These are phyloP conservation scores for Hirundichthys speculiger DNA, from an alignment of 2,113 vertebrate genomes.

Conservation along the genomic window DNA sequence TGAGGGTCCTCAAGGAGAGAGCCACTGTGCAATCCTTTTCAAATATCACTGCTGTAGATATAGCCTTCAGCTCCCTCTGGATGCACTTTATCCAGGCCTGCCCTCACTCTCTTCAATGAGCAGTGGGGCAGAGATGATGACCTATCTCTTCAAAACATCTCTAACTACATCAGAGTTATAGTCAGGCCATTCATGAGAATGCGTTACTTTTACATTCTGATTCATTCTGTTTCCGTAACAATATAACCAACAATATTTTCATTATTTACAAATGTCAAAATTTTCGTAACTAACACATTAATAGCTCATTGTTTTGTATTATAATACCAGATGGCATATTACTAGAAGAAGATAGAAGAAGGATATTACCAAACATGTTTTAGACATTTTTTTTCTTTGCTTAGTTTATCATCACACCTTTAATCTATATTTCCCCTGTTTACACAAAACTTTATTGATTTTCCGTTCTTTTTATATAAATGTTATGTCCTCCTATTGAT, in stretches of 20 bases:
- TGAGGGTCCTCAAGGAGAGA: slow-evolving; percentile 28
- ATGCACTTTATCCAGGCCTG: slow-evolving; percentile 41
- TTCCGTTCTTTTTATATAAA: slow-evolving; percentile 35
- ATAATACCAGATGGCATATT: no score
- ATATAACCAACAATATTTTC: slow-evolving; percentile 28
- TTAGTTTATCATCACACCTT: slow-evolving; percentile 35
- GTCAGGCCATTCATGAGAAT: slow-evolving; percentile 17
- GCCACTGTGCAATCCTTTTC: slow-evolving; percentile 24
- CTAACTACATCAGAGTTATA: slow-evolving; percentile 19
- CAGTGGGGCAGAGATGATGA: slow-evolving; percentile 8
- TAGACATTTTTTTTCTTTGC: slow-evolving; percentile 35
- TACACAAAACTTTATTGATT: slow-evolving; percentile 30
- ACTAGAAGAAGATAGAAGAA: no score
- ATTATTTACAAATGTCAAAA: no score
- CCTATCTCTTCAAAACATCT: slow-evolving; percentile 23
- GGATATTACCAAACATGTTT: slow-evolving; percentile 8
- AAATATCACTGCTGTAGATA: slow-evolving; percentile 50
- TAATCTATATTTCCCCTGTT: slow-evolving; percentile 57
- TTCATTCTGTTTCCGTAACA: slow-evolving; percentile 41
- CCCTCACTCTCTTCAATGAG: slow-evolving; percentile 3
- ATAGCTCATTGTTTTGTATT: no score
- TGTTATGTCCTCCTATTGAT: slow-evolving; percentile 34
- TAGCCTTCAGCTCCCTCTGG: slow-evolving; percentile 32
- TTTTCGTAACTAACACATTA: no score
- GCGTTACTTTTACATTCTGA: slow-evolving; percentile 46